A percentile compares a stretch with the other conserved stretches of the same genome.
phyloP scores from a whole-genome alignment of 2,888 invertebrate genomes.

The Alcis repandata region DNA sequence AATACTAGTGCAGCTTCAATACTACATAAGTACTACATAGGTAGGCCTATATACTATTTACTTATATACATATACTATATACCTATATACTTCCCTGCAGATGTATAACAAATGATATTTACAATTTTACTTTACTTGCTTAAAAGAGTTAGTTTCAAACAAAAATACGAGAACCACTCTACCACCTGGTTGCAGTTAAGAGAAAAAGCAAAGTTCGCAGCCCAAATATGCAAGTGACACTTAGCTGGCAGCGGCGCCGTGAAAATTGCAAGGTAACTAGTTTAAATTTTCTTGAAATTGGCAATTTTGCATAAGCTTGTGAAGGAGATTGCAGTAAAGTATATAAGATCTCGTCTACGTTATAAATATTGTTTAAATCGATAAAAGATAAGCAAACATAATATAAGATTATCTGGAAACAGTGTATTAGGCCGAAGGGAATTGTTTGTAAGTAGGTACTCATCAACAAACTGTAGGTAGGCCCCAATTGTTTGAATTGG shows the following conservation, averaged over 20 bases:
- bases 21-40: too few species aligned
- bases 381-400: too few species aligned
- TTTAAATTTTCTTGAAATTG: conserved; percentile 19
- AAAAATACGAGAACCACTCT: neutral
- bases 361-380: too few species aligned
- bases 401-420: too few species aligned
- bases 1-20: too few species aligned
- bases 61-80: too few species aligned
- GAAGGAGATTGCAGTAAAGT: neutral
- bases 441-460: too few species aligned
- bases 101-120: neutral
- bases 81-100: too few species aligned
- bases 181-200: conserved; percentile 9
- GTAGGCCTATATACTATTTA: too few species aligned
- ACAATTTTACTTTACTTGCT: neutral
- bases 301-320: conserved; percentile 8
- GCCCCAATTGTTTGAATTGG: too few species aligned
- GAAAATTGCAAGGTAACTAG: conserved; percentile 17
- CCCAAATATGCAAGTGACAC: conserved; percentile 16
- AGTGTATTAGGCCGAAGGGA: too few species aligned
- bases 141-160: neutral
- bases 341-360: neutral
- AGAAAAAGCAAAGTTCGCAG: conserved; percentile 36
- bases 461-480: too few species aligned
- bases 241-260: conserved; percentile 4